Percentiles rank a stretch among this genome's conserved stretches.
phyloP scores from a whole-genome alignment of 2,888 invertebrate species.

The Drosophila macrospina region DNA sequence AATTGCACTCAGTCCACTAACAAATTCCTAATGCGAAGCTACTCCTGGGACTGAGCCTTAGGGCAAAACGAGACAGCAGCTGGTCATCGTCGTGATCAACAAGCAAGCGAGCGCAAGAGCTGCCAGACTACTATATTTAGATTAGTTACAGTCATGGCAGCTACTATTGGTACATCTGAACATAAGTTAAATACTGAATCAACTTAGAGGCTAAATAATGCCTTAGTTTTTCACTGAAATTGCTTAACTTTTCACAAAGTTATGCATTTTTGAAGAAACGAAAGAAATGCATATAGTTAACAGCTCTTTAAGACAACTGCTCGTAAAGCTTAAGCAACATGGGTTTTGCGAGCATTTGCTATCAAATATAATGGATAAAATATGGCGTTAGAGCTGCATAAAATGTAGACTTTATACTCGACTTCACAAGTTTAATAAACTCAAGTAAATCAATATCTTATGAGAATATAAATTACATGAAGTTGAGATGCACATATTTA shows the following conservation, averaged over 20 bases:
- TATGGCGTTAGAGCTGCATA: not conserved
- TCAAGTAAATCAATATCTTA: not conserved
- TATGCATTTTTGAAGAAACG: too few relatives aligned
- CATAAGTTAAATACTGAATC: too few relatives aligned
- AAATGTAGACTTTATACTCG: not conserved
- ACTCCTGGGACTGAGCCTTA: not conserved
- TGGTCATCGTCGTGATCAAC: not conserved
- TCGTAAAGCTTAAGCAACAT: not conserved
- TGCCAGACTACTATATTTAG: not conserved
- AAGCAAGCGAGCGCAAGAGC: not conserved
- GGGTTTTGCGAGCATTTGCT: not conserved
- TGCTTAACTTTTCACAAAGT: too few relatives aligned
- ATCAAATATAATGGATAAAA: conserved; percentile 1
- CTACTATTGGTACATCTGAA: too few relatives aligned
- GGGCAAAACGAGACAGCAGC: not conserved
- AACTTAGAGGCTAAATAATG: too few relatives aligned
- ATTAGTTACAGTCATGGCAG: too few relatives aligned
- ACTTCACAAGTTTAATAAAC: conserved; percentile 29
- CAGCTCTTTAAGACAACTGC: not conserved
- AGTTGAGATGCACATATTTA: conserved; percentile 6
- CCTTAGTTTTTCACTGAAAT: too few relatives aligned
- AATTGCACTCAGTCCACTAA: not conserved
- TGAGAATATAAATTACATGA: conserved; percentile 1
- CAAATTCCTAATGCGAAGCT: not conserved
- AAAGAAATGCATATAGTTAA: too few relatives aligned